A percentile compares a stretch with the other conserved stretches of the same genome.
phyloP scores from a whole-genome alignment of 2,888 invertebrate species.

The Hypsopygia costalis region DNA sequence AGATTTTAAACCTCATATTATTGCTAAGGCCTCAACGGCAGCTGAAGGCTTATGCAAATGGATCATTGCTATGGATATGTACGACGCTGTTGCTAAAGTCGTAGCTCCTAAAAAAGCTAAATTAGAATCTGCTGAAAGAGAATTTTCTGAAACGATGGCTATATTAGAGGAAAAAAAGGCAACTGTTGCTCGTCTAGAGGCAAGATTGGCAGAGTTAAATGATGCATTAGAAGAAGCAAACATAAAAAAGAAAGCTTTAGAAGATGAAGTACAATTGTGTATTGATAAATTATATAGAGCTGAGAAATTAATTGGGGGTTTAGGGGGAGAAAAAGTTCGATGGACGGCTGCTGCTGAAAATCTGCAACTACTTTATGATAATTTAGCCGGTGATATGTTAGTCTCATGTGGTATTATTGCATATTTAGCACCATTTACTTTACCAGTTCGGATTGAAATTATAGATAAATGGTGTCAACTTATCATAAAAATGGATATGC shows the following conservation, averaged over 20 bases:
- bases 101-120: constrained; percentile 93
- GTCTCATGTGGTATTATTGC: constrained; percentile 94
- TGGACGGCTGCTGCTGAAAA: constrained; percentile 90
- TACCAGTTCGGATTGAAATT: constrained; percentile 81
- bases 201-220: constrained; percentile 86
- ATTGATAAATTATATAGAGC: constrained; percentile 91
- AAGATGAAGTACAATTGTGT: constrained; percentile 89
- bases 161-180: constrained; percentile 91
- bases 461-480: constrained; percentile 87
- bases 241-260: constrained; percentile 83
- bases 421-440: constrained; percentile 92
- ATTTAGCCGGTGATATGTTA: constrained; percentile 93
- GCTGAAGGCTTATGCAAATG: constrained; percentile 96
- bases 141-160: constrained; percentile 90
- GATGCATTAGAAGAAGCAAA: constrained; percentile 84
- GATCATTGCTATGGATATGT: constrained; percentile 94
- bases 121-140: constrained; percentile 88
- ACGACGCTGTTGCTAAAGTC: constrained; percentile 90
- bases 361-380: constrained; percentile 87
- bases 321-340: constrained; percentile 93
- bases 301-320: constrained; percentile 91
- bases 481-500: constrained; percentile 85
- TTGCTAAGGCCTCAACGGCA: constrained; percentile 95
- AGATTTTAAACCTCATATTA: constrained; percentile 88
- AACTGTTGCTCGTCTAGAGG: constrained; percentile 88